Evolutionary conservation across 2,888 invertebrate genomes (phyloP).

Genomic region (Netelia fuscicornis): DNA sequence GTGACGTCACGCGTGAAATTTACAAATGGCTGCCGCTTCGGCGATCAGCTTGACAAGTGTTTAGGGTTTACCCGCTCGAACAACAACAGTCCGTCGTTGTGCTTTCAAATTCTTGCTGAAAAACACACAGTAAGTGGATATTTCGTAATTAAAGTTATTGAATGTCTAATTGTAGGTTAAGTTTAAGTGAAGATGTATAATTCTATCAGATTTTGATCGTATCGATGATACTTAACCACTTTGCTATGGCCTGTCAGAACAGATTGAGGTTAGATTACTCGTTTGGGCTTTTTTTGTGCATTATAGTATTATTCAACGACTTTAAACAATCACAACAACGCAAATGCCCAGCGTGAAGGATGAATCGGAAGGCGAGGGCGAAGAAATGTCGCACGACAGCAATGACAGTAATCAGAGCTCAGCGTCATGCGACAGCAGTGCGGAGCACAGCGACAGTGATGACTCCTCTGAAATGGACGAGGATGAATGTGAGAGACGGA

Average conservation of each 20-base stretch:
- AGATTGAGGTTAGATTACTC: constrained; percentile 15
- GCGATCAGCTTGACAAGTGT: constrained; percentile 51
- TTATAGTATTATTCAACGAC: not conserved
- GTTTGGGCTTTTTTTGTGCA: not conserved
- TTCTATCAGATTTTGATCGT: not conserved
- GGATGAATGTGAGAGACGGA: constrained; percentile 93
- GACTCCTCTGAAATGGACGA: constrained; percentile 97
- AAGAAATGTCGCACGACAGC: constrained; percentile 84
- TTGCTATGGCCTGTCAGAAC: not conserved
- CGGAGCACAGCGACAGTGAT: constrained; percentile 92
- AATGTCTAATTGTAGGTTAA: not conserved
- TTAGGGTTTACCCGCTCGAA: constrained; percentile 53
- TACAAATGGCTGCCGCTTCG: constrained; percentile 64
- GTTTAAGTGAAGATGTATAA: constrained; percentile 9
- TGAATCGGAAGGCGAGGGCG: constrained; percentile 83
- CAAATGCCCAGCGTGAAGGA: constrained; percentile 84
- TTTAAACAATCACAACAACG: constrained; percentile 5
- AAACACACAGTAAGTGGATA: constrained; percentile 57
- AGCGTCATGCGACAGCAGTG: constrained; percentile 88
- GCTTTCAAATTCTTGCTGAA: constrained; percentile 41
- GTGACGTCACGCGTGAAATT: constrained; percentile 50
- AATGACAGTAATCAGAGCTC: constrained; percentile 83
- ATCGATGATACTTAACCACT: not conserved
- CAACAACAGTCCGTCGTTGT: constrained; percentile 41
- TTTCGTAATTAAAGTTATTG: not conserved